Evolutionary conservation across 2,888 invertebrate species (phyloP), one percentile per base, ranked within the genome.

Genomic region (Dascillus cervinus): DNA sequence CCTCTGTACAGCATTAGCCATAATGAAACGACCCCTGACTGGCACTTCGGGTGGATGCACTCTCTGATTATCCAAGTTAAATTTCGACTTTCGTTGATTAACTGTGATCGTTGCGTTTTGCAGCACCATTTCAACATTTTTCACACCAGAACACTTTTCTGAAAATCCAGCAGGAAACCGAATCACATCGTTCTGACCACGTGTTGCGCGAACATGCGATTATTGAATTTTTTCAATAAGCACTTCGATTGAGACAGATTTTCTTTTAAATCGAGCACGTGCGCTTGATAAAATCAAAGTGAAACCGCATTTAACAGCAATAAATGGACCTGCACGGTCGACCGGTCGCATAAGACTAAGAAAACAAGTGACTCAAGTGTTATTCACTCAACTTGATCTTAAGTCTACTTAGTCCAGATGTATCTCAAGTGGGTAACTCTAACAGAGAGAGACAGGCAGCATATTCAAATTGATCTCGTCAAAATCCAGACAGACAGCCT

Each of bases 31-130:
- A 10, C 39, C 39, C 13, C 39, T 28, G 6, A 21, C 25, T 3
- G 40, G 40, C 13, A 23, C 30, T 10, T 40, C 30, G 3, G 40
- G 40, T n/a, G 31, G 29, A 5, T 29, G 15, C 10, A 13, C 13
- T 13, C 26, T 38, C 3, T 29, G 9, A 20, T 20, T 29, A 22
- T 37, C 29, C 19, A 14, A 5, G 13, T 15, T 21, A 22, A 29
- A 30, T 15, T 36, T 39, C 4, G 29, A 15, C 19, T 39, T 39
- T 17, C 40, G 14, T 15, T 33, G 33, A 19, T 28, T 33, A 15
- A 40, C 22, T 2, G 29, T 20, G 21, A 39, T 32, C n/a, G 39
- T 28, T 28, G 40, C 40, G 32, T 40, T 40, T 21, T 40, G 40
- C 13, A 40, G 40, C 31, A 40, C 40, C 40, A 40, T 40, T 37